A percentile compares a stretch with the other conserved stretches of the same genome.
phyloP scores from a whole-genome alignment of 2,797 vertebrate species.

The Ibycter americanus region DNA sequence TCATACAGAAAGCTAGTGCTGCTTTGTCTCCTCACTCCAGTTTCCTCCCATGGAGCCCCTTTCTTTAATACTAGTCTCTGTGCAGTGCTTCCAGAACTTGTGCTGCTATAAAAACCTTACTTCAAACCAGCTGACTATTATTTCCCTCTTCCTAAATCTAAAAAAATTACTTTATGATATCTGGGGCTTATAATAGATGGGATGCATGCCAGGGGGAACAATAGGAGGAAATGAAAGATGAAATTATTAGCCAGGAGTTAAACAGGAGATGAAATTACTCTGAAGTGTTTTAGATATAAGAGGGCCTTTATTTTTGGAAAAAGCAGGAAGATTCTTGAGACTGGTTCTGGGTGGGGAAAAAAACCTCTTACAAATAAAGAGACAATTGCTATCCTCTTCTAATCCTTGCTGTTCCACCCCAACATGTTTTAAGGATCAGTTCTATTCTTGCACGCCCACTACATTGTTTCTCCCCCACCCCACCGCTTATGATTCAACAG shows the following conservation, averaged over 20 bases:
- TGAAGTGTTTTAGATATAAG: conserved; percentile 8
- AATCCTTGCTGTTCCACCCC: background rate
- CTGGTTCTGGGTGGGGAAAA: background rate
- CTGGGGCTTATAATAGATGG: conserved; percentile 68
- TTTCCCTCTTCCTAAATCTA: conserved; percentile 58
- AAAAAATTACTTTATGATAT: conserved; percentile 68
- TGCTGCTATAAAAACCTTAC: conserved; percentile 42
- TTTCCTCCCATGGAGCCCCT: background rate
- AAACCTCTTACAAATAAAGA: background rate
- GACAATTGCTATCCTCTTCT: background rate
- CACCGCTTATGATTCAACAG: background rate
- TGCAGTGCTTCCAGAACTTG: conserved; percentile 17
- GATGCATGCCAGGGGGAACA: conserved; percentile 62
- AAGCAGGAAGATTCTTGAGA: conserved; percentile 18
- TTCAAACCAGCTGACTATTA: conserved; percentile 67
- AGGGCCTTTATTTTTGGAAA: conserved; percentile 15
- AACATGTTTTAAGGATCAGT: conserved; percentile 17
- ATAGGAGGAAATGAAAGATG: conserved; percentile 69
- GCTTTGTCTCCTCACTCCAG: conserved; percentile 24
- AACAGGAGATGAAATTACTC: conserved; percentile 64
- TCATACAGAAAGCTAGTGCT: conserved; percentile 5
- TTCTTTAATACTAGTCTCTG: conserved; percentile 14
- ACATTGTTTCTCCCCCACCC: background rate
- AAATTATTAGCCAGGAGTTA: conserved; percentile 65
- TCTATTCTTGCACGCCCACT: background rate